Percentiles rank a stretch among this genome's conserved stretches.
Evolutionary conservation across 2,113 vertebrate species (phyloP).

Genomic region (Rhea americana): DNA sequence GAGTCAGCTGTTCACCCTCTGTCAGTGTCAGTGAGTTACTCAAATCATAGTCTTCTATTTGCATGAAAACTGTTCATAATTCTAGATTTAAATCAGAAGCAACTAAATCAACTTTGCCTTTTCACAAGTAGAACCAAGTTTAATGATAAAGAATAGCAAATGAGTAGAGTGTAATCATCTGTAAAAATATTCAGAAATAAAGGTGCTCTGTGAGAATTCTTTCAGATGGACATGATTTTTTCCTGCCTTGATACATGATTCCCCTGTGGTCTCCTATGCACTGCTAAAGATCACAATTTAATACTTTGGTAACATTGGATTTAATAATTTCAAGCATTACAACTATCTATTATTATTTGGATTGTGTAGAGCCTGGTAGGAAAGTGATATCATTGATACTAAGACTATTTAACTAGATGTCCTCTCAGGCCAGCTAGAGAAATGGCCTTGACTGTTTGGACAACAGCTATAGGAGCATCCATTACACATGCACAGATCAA

Average conservation of each 20-base stretch:
- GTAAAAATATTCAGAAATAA: background rate
- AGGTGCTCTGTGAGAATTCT: background rate
- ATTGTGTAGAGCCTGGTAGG: background rate
- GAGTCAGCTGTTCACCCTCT: background rate
- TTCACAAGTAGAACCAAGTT: background rate
- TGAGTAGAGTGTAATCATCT: background rate
- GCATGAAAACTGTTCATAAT: background rate
- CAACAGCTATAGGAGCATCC: background rate
- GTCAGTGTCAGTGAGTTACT: background rate
- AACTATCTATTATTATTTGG: background rate
- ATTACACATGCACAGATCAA: background rate
- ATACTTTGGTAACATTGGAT: background rate
- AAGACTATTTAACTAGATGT: background rate
- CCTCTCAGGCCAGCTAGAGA: background rate
- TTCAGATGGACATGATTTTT: background rate
- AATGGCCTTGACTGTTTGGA: background rate
- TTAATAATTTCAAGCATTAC: background rate
- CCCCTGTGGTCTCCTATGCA: background rate
- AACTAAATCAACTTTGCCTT: background rate
- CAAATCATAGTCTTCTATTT: background rate
- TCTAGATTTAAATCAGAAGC: background rate
- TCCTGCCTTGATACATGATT: background rate
- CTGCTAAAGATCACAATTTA: background rate
- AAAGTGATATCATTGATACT: background rate
- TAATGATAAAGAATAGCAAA: background rate